phyloP scores from a whole-genome alignment of 2,797 vertebrate genomes.

The Streptopelia turtur region DNA sequence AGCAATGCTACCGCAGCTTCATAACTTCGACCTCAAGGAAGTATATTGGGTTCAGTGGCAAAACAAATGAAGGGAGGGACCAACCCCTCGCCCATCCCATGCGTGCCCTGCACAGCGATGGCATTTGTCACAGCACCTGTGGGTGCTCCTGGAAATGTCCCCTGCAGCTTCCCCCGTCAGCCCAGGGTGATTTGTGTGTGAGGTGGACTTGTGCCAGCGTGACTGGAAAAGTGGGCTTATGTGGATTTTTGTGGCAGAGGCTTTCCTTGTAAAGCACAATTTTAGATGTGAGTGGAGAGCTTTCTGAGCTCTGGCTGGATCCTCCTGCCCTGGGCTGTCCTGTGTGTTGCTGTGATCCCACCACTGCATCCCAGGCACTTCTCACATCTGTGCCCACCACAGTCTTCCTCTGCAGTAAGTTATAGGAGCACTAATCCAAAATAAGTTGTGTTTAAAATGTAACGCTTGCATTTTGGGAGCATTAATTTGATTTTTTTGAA shows the following conservation, averaged over 20 bases:
- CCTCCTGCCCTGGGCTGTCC: background rate
- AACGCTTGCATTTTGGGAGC: background rate
- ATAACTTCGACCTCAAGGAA: background rate
- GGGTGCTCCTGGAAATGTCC: background rate
- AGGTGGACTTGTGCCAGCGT: background rate
- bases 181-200: background rate
- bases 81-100: background rate
- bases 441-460: background rate
- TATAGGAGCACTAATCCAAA: background rate
- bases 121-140: background rate
- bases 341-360: background rate
- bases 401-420: background rate
- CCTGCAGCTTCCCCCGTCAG: background rate
- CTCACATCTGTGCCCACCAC: background rate
- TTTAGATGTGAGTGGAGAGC: background rate
- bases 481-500: background rate
- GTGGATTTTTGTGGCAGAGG: background rate
- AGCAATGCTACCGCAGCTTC: background rate
- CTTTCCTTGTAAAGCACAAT: background rate
- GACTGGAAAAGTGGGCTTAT: background rate
- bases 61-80: background rate
- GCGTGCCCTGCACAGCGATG: background rate
- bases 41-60: background rate
- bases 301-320: background rate
- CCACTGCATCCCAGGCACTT: background rate